Base-by-base conservation (phyloP, 2,113 vertebrate species). In the Colinus virginianus region DNA sequence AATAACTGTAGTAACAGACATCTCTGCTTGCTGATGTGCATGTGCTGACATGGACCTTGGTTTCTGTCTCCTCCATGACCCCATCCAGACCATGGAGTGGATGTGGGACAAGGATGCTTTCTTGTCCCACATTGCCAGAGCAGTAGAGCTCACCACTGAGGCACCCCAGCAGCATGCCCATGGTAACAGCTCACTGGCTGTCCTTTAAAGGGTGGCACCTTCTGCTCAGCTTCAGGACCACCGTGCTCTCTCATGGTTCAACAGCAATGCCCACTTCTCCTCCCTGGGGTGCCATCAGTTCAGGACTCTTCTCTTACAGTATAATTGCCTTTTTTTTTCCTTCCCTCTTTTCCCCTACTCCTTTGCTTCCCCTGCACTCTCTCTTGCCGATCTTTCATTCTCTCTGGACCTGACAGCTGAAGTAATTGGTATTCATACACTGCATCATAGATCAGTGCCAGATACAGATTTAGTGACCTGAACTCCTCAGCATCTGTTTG, bases 21-120 rank as follows among this genome's bases (percentile, higher is more conserved):
- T 10, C 59, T 45, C 19, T 84, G 3, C 9, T 48, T 78, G 16
- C 4, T 51, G 25, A 68, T 20, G 38, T 4, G 9, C 9, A 71
- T 78, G 7, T 7, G 1, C 10, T 18, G 1, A 3, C 0, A 0
- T 6, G 5, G 38, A 51, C 15, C 4, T n/a, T 20, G n/a, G 7
- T 40, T 21, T 48, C 45, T 45, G 1, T 13, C 49, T 42, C 21
- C 28, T 0, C 42, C 13, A 9, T 30, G 30, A 28, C 40, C 12
- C 28, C 7, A 45, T 19, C 13, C 10, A 8, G 19, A 19, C 18
- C 12, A 9, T 21, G 19, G 42, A 45, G 17, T 13, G 19, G 40
- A 38, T 14, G 16, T 43, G 43, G 23, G 36, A 34, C 8, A 15
- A 14, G 34, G 40, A 30, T 30, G 34, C 28, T 23, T 74, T 30